Evolutionary conservation across 1,140 invertebrate genomes (phyloP), one percentile per base, ranked within the genome.

Genomic region (Adoxophyes honmai): DNA sequence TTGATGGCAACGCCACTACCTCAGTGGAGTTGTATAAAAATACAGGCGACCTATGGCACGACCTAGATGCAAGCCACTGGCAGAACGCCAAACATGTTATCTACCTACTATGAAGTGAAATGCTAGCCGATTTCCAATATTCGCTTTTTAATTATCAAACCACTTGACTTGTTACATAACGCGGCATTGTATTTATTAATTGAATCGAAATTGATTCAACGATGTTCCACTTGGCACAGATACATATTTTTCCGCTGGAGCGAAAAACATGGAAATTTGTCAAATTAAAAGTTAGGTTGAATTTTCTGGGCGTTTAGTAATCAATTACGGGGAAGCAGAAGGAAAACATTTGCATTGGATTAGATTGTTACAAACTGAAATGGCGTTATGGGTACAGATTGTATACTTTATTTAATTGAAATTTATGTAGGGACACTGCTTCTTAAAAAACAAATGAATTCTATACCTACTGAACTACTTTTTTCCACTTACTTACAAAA

Each of bases 91-190:
- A 82, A 75, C 73, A 76, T 73, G 75, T 75, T 78, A 86, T 81
- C 68, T 70, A 66, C 63, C 64, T 75, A 76, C 71, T 75, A 70
- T 71, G 64, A 60, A 76, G 70, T 73, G 75, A 75, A 81, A 86
- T 79, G 77, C 75, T 71, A 73, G 73, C 66, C 64, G 70, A 35
- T 75, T 79, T 77, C 73, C 70, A 85, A 83, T 85, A 85, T 78
- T 74, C 67, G 71, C 60, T 82, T 86, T 86, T 83, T 83, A 85
- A 87, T 87, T 83, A 86, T 81, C 69, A 68, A 48, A 59, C 65
- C 67, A 63, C 78, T 77, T 73, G 76, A 81, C 63, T 81, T 73
- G 63, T 65, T 71, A 70, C 64, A 70, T 63, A 68, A 66, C 44
- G 59, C 60, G 75, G 67, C 70, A 76, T 64, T 59, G 67, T 64